Conservation (phyloP, 2,888 invertebrate genomes). For the Bellardia pandia region DNA sequence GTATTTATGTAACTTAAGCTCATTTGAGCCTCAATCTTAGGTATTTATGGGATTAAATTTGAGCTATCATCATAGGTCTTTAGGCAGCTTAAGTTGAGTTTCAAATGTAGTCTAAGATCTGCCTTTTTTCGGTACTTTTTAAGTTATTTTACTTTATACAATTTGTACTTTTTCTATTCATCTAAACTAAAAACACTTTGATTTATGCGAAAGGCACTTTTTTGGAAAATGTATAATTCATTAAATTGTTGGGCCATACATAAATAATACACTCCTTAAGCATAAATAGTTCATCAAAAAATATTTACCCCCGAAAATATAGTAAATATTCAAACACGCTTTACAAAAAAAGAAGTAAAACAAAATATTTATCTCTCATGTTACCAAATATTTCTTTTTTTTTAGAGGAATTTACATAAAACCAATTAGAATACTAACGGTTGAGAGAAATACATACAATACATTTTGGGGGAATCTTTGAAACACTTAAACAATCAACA, state of each 20-base stretch:
- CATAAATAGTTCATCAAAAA: background rate
- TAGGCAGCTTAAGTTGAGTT: too few relatives aligned
- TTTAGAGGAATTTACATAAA: background rate
- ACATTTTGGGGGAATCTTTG: background rate
- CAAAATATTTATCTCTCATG: background rate
- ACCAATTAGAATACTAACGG: slow-evolving; percentile 13
- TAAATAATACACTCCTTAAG: background rate
- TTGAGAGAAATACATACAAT: background rate
- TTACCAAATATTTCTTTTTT: background rate
- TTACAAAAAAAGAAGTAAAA: background rate
- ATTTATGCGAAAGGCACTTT: too few relatives aligned
- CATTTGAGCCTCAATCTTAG: too few relatives aligned
- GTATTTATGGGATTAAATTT: too few relatives aligned
- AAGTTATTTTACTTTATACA: too few relatives aligned
- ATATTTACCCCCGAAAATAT: background rate
- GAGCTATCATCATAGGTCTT: too few relatives aligned
- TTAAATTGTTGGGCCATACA: background rate
- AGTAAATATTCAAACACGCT: background rate
- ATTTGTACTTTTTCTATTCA: too few relatives aligned
- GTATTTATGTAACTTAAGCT: too few relatives aligned
- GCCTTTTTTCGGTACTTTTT: too few relatives aligned
- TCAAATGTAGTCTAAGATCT: too few relatives aligned
- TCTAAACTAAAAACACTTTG: too few relatives aligned
- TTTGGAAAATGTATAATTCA: background rate
- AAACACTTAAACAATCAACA: background rate